Evolutionary conservation across 2,797 vertebrate genomes (phyloP).

Genomic region (Rhinatrema bivittatum): DNA sequence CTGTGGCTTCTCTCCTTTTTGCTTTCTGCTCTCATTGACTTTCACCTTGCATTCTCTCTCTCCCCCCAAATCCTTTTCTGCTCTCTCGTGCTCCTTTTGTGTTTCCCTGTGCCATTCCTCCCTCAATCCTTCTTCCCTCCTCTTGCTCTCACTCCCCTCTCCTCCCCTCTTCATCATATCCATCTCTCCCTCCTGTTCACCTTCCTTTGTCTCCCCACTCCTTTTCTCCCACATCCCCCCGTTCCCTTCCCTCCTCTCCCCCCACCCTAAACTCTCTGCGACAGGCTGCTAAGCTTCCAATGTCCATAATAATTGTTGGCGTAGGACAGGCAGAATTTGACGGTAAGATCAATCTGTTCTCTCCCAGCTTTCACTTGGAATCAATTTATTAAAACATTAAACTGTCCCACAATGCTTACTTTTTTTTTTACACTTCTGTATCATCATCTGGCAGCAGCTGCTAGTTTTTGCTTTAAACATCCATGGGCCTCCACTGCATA

Average conservation of each 20-base stretch:
- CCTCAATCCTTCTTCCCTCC: background rate
- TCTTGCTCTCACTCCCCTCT: background rate
- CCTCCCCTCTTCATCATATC: background rate
- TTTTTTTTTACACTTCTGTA: background rate
- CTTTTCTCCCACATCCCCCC: background rate
- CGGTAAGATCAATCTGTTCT: slow-evolving; percentile 49
- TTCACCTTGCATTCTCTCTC: too few species aligned
- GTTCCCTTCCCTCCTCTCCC: background rate
- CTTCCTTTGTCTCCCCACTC: background rate
- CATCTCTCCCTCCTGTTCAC: too few species aligned
- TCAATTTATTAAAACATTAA: background rate
- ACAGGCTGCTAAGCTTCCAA: slow-evolving; percentile 87
- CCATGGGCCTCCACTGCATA: background rate
- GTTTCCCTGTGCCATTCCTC: background rate
- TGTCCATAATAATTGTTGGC: slow-evolving; percentile 95
- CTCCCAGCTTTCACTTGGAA: background rate
- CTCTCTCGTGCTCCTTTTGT: background rate
- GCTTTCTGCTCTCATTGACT: background rate
- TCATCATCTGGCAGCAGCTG: too few species aligned
- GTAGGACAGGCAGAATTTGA: slow-evolving; percentile 94
- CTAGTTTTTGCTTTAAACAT: too few species aligned
- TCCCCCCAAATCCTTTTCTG: background rate
- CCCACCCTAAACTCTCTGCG: background rate
- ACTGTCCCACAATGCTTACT: background rate
- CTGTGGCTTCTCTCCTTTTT: background rate